Evolutionary conservation across 2,113 vertebrate genomes (phyloP).

Genomic region (Tychaedon coryphoeus): DNA sequence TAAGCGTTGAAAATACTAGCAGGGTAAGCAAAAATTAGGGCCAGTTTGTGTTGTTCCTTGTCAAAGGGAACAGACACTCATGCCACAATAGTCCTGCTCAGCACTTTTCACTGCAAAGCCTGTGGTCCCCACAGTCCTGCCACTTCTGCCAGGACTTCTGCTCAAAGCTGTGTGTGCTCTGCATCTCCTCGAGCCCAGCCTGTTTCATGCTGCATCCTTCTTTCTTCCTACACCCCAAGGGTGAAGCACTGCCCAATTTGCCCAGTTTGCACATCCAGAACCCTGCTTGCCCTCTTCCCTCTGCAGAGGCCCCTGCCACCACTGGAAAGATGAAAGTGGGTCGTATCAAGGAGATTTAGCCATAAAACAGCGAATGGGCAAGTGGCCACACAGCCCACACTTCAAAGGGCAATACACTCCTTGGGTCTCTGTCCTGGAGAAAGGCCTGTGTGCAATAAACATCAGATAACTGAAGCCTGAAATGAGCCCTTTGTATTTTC

Average conservation of each 20-base stretch:
- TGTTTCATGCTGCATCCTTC: neutral
- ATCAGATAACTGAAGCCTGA: slow-evolving; percentile 15
- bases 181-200: neutral
- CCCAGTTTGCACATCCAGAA: neutral
- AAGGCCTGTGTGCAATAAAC: neutral
- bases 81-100: neutral
- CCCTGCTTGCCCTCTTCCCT: neutral
- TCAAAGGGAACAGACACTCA: neutral
- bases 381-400: neutral
- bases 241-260: rapidly evolving
- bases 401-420: slow-evolving; percentile 7
- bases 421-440: neutral
- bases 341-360: neutral
- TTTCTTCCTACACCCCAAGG: neutral
- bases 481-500: slow-evolving; percentile 23
- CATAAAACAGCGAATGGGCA: neutral
- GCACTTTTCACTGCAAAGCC: neutral
- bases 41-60: neutral
- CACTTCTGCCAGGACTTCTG: neutral
- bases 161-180: neutral
- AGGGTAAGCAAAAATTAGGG: neutral
- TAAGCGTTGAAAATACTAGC: neutral
- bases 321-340: neutral
- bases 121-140: neutral
- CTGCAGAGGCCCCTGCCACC: neutral